A percentile compares a stretch with the other conserved stretches of the same genome.
Conservation (phyloP, 92 coral and sea anemone genomes). For the Zoanthus sociatus region DNA sequence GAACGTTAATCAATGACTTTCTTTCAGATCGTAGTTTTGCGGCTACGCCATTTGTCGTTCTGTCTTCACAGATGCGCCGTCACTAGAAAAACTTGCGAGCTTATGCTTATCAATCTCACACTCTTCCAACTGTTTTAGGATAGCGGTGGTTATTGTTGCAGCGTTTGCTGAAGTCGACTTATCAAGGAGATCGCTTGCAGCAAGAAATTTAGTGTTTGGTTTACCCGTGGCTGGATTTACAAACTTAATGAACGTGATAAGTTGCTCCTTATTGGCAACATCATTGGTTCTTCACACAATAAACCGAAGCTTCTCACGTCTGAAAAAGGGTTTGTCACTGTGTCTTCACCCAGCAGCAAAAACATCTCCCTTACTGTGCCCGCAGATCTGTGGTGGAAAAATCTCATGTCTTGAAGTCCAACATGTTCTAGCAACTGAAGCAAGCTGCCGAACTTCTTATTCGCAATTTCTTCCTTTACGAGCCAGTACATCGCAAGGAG, state of each 20-base stretch:
- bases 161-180: slow-evolving; percentile 39
- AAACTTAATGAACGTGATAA: slow-evolving; percentile 63
- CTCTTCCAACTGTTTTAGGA: slow-evolving; percentile 53
- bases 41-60: neutral
- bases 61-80: slow-evolving; percentile 69
- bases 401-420: slow-evolving; percentile 65
- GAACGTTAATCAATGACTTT: no score
- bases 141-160: slow-evolving; percentile 32
- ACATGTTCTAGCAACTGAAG: slow-evolving; percentile 60
- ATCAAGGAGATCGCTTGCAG: slow-evolving; percentile 63
- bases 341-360: slow-evolving; percentile 54
- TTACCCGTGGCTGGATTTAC: slow-evolving; percentile 62
- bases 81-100: slow-evolving; percentile 67
- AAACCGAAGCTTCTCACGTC: slow-evolving; percentile 63
- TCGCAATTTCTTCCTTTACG: slow-evolving; percentile 69
- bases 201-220: slow-evolving; percentile 58
- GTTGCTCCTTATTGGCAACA: slow-evolving; percentile 67
- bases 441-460: slow-evolving; percentile 64
- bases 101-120: slow-evolving; percentile 41
- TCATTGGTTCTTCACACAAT: slow-evolving; percentile 70
- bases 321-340: slow-evolving; percentile 22
- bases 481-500: slow-evolving; percentile 73
- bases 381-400: slow-evolving; percentile 70
- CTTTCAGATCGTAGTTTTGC: no score
- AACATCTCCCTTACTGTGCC: slow-evolving; percentile 76